Evolutionary conservation across 2,797 vertebrate genomes (phyloP).

Genomic region (Helicolenus hilgendorfi): DNA sequence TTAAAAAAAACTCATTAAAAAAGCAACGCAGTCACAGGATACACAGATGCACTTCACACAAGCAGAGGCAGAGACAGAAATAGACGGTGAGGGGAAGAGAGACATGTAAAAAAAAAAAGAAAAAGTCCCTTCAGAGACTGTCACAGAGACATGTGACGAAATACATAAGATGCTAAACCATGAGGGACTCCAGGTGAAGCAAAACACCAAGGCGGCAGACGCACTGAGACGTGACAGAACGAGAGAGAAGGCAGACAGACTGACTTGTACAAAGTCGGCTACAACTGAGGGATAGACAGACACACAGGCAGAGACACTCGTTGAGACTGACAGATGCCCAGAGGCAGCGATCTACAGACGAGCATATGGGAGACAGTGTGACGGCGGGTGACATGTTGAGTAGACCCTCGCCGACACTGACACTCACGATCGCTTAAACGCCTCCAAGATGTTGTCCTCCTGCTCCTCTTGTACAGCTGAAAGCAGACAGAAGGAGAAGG

Average conservation of each 20-base stretch:
- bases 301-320: slow-evolving; percentile 47
- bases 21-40: background rate
- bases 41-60: slow-evolving; percentile 26
- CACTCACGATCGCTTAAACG: slow-evolving; percentile 92
- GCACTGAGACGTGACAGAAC: slow-evolving; percentile 58
- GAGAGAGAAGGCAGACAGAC: slow-evolving; percentile 44
- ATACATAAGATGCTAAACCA: slow-evolving; percentile 35
- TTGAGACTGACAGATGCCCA: slow-evolving; percentile 73
- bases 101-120: background rate
- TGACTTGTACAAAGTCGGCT: slow-evolving; percentile 47
- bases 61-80: slow-evolving; percentile 29
- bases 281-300: slow-evolving; percentile 47
- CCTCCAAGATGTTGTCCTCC: slow-evolving; percentile 90
- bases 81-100: slow-evolving; percentile 12
- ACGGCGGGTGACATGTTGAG: slow-evolving; percentile 72
- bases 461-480: slow-evolving; percentile 85
- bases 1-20: background rate
- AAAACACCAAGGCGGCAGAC: slow-evolving; percentile 46
- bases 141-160: slow-evolving; percentile 35
- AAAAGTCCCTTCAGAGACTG: slow-evolving; percentile 19
- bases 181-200: slow-evolving; percentile 58
- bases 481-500: slow-evolving; percentile 60
- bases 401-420: slow-evolving; percentile 44
- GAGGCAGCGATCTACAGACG: slow-evolving; percentile 65
- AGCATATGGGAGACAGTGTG: slow-evolving; percentile 66